Base-by-base conservation (phyloP, 2,797 vertebrate genomes). In the Philypnodon macrostomus region DNA sequence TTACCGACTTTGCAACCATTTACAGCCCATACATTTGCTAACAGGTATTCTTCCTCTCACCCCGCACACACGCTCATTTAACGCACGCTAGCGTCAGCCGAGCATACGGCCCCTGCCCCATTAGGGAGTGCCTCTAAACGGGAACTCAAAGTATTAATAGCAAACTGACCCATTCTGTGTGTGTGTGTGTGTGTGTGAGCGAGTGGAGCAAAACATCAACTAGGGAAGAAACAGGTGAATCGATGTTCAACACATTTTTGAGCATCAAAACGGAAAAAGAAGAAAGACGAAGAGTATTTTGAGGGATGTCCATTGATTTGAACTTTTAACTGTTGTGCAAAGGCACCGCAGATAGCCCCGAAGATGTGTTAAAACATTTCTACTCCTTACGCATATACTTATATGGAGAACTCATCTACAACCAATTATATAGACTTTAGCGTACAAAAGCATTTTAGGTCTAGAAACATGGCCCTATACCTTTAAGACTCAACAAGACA, bases 111-210 rank as follows among this genome's bases (percentile, higher is more conserved):
- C 69, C 74, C 60, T 76, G 75, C 74, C 73, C 83, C 72, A 70
- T 70, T 71, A 69, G 79, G 73, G 77, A 83, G 79, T 54, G 80
- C 58, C 70, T 83, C 75, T 67, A 69, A 79, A 73, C 64, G 50
- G 63, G 78, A 78, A 81, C 67, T 59, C 19, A 40, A 35, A 78
- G 83, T 85, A 85, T 87, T 84, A 88, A 87, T 81, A 85, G 81
- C 76, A 70, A 82, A 67, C 63, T 71, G 53, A 79, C 66, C 60
- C 71, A 64, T 73, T 40, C 74, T 75, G 76, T 73, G 61, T 57
- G 65, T 14, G 60, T n/a, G n/a, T n/a, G n/a, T n/a, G n/a, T n/a
- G n/a, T n/a, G n/a, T n/a, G n/a, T n/a, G n/a, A n/a, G n/a, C n/a
- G n/a, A n/a, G n/a, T n/a, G n/a, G n/a, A 36, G 39, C 39, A 71